Conservation (phyloP, 2,113 vertebrate species). For the Brachionichthys hirsutus region DNA sequence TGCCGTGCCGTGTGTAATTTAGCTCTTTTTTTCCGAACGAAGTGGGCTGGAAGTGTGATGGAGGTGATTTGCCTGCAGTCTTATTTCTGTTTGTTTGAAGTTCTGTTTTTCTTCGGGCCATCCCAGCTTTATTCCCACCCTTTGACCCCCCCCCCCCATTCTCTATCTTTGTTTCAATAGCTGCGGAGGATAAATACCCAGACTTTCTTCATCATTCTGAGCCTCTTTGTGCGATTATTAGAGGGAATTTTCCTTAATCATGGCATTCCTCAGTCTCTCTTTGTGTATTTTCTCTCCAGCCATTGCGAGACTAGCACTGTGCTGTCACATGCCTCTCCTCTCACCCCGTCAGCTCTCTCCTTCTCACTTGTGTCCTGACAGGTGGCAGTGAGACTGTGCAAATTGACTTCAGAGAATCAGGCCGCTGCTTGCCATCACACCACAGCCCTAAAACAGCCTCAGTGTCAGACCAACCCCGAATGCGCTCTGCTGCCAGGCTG, state of each 20-base stretch:
- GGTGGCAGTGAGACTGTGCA: slow-evolving; percentile 52
- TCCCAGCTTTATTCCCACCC: slow-evolving; percentile 22
- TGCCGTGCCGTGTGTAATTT: slow-evolving; percentile 61
- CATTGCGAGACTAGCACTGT: slow-evolving; percentile 60
- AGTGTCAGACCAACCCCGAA: slow-evolving; percentile 20
- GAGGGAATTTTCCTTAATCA: slow-evolving; percentile 23
- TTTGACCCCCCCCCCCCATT: slow-evolving; percentile 7
- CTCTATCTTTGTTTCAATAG: slow-evolving; percentile 39
- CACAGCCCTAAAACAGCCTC: slow-evolving; percentile 19
- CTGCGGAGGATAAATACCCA: slow-evolving; percentile 41
- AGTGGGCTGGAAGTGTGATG: slow-evolving; percentile 30
- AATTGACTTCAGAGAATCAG: slow-evolving; percentile 62
- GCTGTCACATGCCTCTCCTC: slow-evolving; percentile 62
- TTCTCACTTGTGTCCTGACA: slow-evolving; percentile 52
- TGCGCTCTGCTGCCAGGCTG: slow-evolving; percentile 13
- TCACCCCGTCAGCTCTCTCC: slow-evolving; percentile 27
- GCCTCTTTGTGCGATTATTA: slow-evolving; percentile 14
- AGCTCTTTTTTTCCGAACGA: slow-evolving; percentile 38
- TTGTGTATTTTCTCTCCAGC: slow-evolving; percentile 49
- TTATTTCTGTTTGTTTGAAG: background rate
- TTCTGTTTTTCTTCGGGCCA: slow-evolving; percentile 27
- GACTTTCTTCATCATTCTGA: slow-evolving; percentile 16
- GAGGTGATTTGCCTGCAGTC: slow-evolving; percentile 38
- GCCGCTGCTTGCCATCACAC: slow-evolving; percentile 35
- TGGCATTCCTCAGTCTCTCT: slow-evolving; percentile 12